Conservation (phyloP, 2,888 invertebrate species). For the Amiota mariae region DNA sequence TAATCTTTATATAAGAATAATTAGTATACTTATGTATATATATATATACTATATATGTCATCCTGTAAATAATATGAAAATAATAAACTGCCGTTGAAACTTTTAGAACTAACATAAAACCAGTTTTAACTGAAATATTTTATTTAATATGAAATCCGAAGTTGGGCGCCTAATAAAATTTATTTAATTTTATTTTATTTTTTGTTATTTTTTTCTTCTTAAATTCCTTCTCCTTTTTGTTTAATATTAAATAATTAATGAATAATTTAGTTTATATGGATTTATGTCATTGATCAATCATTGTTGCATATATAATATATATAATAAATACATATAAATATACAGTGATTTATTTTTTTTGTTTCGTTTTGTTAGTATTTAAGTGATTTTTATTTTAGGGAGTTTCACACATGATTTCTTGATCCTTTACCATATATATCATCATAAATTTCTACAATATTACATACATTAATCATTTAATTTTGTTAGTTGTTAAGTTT, state of each 20-base stretch:
- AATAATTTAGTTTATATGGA: slow-evolving; percentile 26
- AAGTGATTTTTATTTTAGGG: no score
- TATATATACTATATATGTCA: slow-evolving; percentile 45
- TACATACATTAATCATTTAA: slow-evolving; percentile 50
- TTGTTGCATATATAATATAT: background rate
- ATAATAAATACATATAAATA: background rate
- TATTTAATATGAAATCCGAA: slow-evolving; percentile 32
- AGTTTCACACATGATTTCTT: no score
- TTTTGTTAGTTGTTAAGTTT: slow-evolving; percentile 40
- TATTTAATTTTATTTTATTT: slow-evolving; percentile 23
- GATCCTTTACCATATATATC: slow-evolving; percentile 5
- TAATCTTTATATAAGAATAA: no score
- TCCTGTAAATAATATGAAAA: slow-evolving; percentile 64
- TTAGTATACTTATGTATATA: slow-evolving; percentile 30
- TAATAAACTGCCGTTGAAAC: slow-evolving; percentile 55
- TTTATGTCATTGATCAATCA: no score
- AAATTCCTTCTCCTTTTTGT: no score
- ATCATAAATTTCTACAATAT: slow-evolving; percentile 47
- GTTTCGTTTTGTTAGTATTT: no score
- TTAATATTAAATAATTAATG: slow-evolving; percentile 35
- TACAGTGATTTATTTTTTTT: no score
- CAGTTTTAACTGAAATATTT: slow-evolving; percentile 38
- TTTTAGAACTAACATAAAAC: slow-evolving; percentile 58
- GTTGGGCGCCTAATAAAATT: slow-evolving; percentile 45
- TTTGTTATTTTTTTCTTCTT: slow-evolving; percentile 35